These are phyloP conservation scores for Chrysodeixis includens DNA, from an alignment of 2,888 invertebrate species.

Conservation along the genomic window DNA sequence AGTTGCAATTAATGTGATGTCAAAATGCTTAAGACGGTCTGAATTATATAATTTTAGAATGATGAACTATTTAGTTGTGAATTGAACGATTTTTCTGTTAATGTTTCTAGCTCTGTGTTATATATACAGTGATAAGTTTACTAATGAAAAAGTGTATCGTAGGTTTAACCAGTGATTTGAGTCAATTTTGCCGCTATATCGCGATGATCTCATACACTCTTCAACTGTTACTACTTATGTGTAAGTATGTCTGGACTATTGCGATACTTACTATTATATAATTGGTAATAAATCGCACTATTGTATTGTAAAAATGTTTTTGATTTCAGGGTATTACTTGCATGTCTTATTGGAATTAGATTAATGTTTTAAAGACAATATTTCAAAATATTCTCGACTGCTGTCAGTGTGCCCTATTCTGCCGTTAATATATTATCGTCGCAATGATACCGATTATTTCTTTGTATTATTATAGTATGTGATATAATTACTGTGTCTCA, in stretches of 20 bases:
- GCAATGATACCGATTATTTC: background rate
- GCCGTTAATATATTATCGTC: background rate
- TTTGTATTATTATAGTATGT: background rate
- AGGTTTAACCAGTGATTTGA: conserved; percentile 81
- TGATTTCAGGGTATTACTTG: conserved; percentile 65
- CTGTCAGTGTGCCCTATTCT: conserved; percentile 42
- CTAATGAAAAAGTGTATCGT: conserved; percentile 69
- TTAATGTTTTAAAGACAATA: conserved; percentile 32
- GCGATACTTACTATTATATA: conserved; percentile 62
- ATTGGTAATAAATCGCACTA: conserved; percentile 69
- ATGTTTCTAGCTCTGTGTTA: conserved; percentile 69
- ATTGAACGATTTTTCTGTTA: conserved; percentile 74
- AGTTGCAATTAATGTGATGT: conserved; percentile 84
- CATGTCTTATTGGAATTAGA: conserved; percentile 43
- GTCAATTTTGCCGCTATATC: conserved; percentile 80
- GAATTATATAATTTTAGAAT: conserved; percentile 74
- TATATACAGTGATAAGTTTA: conserved; percentile 68
- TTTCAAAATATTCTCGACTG: conserved; percentile 31
- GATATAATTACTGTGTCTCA: background rate
- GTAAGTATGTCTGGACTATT: conserved; percentile 67
- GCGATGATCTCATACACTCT: conserved; percentile 85
- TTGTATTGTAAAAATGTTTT: conserved; percentile 66
- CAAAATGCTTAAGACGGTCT: conserved; percentile 73
- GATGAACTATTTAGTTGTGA: conserved; percentile 70
- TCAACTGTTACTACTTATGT: conserved; percentile 75